Evolutionary conservation across 1,140 invertebrate genomes (phyloP).

Genomic region (Scaptomyza pallida): DNA sequence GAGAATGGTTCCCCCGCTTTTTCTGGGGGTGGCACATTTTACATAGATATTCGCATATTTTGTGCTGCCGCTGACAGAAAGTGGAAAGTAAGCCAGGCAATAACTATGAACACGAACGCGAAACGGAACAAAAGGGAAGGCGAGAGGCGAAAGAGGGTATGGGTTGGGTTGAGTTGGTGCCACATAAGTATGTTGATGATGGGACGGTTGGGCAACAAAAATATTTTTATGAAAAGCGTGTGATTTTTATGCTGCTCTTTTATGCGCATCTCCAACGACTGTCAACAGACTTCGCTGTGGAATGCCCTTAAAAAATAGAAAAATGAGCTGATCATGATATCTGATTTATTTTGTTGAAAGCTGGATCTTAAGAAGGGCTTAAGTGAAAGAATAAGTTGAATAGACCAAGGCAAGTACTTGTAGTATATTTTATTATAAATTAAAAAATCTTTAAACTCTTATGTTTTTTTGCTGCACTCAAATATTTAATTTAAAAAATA

Average conservation of each 20-base stretch:
- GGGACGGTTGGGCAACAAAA: slow-evolving; percentile 1
- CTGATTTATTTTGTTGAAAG: background rate
- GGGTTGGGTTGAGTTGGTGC: background rate
- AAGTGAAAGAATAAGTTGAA: background rate
- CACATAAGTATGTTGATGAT: background rate
- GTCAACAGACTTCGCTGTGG: slow-evolving; percentile 6
- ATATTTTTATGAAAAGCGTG: slow-evolving; percentile 50
- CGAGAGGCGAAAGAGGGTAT: too few species aligned
- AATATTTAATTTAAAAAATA: too few species aligned
- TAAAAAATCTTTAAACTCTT: too few species aligned
- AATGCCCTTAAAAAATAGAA: slow-evolving; percentile 7
- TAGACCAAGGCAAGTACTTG: too few species aligned
- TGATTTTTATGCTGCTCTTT: slow-evolving; percentile 33
- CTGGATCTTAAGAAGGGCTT: background rate
- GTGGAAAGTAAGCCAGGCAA: slow-evolving; percentile 42
- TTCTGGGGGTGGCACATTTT: background rate
- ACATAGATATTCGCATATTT: slow-evolving; percentile 42
- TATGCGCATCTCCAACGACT: slow-evolving; percentile 7
- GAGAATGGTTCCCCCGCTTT: background rate
- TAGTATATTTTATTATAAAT: too few species aligned
- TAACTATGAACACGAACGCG: slow-evolving; percentile 38
- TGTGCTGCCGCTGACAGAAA: slow-evolving; percentile 27
- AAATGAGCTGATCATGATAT: background rate
- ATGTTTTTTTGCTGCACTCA: too few species aligned
- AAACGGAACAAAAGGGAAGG: slow-evolving; percentile 6